Evolutionary conservation across 2,888 invertebrate species (phyloP), one percentile per base, ranked within the genome.

Genomic region (Habroteleia sp.): DNA sequence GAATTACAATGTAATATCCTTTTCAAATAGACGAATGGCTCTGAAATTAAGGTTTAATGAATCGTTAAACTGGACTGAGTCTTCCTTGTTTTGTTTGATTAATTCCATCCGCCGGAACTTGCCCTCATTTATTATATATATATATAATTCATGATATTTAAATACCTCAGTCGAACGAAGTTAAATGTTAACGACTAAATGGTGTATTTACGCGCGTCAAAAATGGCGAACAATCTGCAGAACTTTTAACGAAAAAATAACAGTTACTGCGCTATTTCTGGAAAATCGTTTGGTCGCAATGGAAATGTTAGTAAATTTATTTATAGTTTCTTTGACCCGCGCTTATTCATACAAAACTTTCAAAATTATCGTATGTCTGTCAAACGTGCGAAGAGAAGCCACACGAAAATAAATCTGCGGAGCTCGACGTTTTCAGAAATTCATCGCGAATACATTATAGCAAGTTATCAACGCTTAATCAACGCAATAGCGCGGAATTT

Each of bases 311-410:
- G 65, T 66, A 35, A 44, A 54, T 54, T 44, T 66, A 66, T 66
- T 66, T 66, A 66, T 66, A 66, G 65, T 66, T 66, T 66, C 65
- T 66, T 54, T 66, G 65, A 66, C 65, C 65, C 42, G 44, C 46
- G 46, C 44, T 66, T 54, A 66, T 54, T 66, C 65, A 54, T 54
- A 66, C 65, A 66, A 54, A 54, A 54, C 65, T 54, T 54, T 65
- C 44, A 35, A 52, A 65, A 63, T 63, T 42, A 52, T 54, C 44
- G 8, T 65, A 54, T 44, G 50, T 50, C 65, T 52, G 65, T 65
- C 52, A 52, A 35, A 62, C 13, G 46, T 23, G 3, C 27, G 44
- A 33, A 6, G 17, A 27, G 39, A 17, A 29, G 37, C 3, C 29
- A 17, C 20, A 62, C 62, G 2, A 62, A 62, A 62, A 62, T 62